Evolutionary conservation across 2,888 invertebrate genomes (phyloP).

Genomic region (Habrosyne pyritoides): DNA sequence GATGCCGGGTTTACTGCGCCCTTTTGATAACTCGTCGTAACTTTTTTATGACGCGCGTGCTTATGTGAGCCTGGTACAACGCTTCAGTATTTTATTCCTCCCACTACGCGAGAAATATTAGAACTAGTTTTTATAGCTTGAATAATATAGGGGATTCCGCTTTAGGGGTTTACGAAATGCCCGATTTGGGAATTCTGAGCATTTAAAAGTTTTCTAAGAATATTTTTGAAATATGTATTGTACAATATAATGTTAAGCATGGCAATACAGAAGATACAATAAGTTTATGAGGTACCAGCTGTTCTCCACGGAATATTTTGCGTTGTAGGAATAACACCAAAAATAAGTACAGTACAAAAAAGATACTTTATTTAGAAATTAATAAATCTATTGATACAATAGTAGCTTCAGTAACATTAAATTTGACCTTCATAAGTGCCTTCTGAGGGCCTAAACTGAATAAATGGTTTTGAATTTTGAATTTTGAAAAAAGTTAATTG

Average conservation of each 20-base stretch:
- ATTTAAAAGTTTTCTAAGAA: neutral
- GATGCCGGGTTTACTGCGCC: slow-evolving; percentile 62
- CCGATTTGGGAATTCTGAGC: neutral
- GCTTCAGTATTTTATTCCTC: slow-evolving; percentile 37
- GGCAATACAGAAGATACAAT: too few relatives aligned
- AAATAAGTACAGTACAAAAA: too few relatives aligned
- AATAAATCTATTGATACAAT: too few relatives aligned
- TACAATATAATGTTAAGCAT: neutral
- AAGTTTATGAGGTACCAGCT: too few relatives aligned
- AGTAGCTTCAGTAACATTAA: too few relatives aligned
- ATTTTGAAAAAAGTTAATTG: too few relatives aligned
- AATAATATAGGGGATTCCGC: neutral
- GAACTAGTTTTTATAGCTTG: slow-evolving; percentile 3
- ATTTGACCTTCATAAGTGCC: too few relatives aligned
- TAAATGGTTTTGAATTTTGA: too few relatives aligned
- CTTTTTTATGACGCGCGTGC: slow-evolving; percentile 67
- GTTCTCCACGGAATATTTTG: too few relatives aligned
- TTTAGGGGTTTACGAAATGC: neutral
- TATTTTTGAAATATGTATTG: neutral
- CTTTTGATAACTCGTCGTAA: slow-evolving; percentile 75
- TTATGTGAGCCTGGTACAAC: slow-evolving; percentile 64
- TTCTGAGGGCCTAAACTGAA: too few relatives aligned
- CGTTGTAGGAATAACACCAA: too few relatives aligned
- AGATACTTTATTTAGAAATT: too few relatives aligned
- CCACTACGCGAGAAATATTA: slow-evolving; percentile 16